A percentile compares a stretch with the other conserved stretches of the same genome.
Evolutionary conservation across 2,113 vertebrate genomes (phyloP).

Genomic region (Chionomys nivalis): DNA sequence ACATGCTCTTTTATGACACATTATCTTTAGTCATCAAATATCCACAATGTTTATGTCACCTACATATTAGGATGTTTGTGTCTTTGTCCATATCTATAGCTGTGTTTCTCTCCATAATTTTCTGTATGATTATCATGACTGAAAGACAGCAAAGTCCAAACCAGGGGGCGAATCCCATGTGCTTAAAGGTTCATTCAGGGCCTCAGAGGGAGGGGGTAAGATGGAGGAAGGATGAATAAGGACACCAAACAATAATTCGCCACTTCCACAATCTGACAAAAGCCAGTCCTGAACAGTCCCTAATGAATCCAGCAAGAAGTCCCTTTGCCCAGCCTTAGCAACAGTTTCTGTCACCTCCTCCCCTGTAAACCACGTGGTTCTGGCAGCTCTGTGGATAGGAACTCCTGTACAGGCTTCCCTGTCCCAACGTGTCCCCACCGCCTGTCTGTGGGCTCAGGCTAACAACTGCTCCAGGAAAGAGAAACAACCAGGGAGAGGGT

Average conservation of each 20-base stretch:
- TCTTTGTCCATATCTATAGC: not conserved
- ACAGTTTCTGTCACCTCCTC: not conserved
- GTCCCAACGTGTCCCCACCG: not conserved
- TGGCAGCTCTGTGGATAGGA: not conserved
- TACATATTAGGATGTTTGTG: not conserved
- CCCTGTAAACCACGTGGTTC: not conserved
- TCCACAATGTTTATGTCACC: not conserved
- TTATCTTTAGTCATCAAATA: slow-evolving; percentile 19
- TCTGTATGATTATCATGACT: slow-evolving; percentile 7
- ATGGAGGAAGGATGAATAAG: not conserved
- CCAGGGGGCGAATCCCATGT: not conserved
- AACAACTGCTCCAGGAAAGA: slow-evolving; percentile 69
- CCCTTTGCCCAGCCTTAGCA: not conserved
- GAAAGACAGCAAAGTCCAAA: slow-evolving; percentile 45
- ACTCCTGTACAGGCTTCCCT: not conserved
- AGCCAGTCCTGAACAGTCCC: not conserved
- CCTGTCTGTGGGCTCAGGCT: slow-evolving; percentile 31
- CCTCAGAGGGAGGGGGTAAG: not conserved
- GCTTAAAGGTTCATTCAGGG: not conserved
- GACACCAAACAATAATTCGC: not conserved
- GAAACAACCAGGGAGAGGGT: slow-evolving; percentile 66
- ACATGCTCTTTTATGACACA: not conserved
- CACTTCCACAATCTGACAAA: not conserved
- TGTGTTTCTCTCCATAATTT: not conserved
- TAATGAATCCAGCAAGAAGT: slow-evolving; percentile 28